Evolutionary conservation across 2,113 vertebrate genomes (phyloP).

Genomic region (Lanius collurio): DNA sequence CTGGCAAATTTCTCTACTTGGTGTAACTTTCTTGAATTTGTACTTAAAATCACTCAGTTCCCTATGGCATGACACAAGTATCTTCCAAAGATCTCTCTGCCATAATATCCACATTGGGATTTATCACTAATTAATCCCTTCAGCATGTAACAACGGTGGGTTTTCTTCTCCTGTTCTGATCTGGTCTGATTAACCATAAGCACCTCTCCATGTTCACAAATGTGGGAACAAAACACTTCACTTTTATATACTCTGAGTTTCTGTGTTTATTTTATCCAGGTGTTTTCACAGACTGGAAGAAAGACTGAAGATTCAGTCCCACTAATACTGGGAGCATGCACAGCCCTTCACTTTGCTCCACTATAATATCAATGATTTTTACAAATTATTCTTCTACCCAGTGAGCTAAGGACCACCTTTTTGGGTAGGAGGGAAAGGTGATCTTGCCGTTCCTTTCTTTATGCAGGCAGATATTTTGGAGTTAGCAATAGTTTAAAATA

Average conservation of each 20-base stretch:
- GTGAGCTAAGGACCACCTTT: not conserved
- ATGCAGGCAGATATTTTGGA: not conserved
- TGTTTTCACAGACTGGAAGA: not conserved
- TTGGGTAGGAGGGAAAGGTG: not conserved
- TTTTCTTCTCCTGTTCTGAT: not conserved
- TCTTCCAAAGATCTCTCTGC: not conserved
- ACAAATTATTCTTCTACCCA: not conserved
- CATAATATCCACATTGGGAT: not conserved
- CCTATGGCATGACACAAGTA: not conserved
- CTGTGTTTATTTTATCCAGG: not conserved
- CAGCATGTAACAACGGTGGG: rapidly evolving
- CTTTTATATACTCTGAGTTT: not conserved
- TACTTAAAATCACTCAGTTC: not conserved
- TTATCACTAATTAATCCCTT: not conserved
- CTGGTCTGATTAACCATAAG: not conserved
- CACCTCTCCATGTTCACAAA: not conserved
- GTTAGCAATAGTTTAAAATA: not conserved
- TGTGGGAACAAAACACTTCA: not conserved
- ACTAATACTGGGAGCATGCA: not conserved
- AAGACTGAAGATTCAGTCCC: not conserved
- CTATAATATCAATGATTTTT: not conserved
- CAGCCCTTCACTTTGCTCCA: not conserved
- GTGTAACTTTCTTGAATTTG: not conserved
- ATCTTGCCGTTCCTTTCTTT: not conserved
- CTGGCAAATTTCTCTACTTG: not conserved